These are phyloP conservation scores for Intellagama lesueurii DNA, from an alignment of 2,797 vertebrate genomes.

Conservation along the genomic window DNA sequence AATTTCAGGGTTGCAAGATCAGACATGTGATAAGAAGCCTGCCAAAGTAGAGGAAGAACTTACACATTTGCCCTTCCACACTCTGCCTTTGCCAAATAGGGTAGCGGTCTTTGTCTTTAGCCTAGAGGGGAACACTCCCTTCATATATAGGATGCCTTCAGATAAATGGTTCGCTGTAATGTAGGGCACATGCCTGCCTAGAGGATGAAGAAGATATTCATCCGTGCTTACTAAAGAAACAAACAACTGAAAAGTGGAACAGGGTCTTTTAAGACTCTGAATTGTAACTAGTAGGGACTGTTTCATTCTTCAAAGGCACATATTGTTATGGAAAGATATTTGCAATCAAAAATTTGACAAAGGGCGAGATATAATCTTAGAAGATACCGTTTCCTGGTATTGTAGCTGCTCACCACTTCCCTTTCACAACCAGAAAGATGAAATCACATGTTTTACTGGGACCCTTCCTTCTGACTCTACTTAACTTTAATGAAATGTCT, in stretches of 20 bases:
- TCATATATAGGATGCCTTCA: not conserved
- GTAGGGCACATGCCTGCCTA: not conserved
- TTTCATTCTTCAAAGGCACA: not conserved
- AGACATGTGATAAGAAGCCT: too few species aligned
- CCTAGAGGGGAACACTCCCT: not conserved
- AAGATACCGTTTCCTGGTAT: not conserved
- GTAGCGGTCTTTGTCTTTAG: too few species aligned
- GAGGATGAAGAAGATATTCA: not conserved
- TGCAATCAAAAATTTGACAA: not conserved
- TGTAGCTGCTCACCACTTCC: constrained; percentile 6
- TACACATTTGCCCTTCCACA: too few species aligned
- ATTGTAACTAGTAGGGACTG: not conserved
- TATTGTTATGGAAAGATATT: rapidly evolving
- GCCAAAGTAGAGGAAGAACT: too few species aligned
- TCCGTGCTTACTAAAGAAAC: not conserved
- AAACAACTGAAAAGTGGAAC: not conserved
- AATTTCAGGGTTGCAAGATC: too few species aligned
- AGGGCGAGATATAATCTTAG: constrained; percentile 24
- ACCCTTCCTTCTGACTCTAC: not conserved
- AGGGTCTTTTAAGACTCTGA: not conserved
- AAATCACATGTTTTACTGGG: not conserved
- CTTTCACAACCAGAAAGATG: not conserved
- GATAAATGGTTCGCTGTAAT: not conserved
- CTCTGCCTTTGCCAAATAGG: not conserved
- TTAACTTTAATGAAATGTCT: not conserved